Base-by-base conservation (phyloP, 53 echinoderm and acorn worm genomes). In the Apostichopus leukothele region DNA sequence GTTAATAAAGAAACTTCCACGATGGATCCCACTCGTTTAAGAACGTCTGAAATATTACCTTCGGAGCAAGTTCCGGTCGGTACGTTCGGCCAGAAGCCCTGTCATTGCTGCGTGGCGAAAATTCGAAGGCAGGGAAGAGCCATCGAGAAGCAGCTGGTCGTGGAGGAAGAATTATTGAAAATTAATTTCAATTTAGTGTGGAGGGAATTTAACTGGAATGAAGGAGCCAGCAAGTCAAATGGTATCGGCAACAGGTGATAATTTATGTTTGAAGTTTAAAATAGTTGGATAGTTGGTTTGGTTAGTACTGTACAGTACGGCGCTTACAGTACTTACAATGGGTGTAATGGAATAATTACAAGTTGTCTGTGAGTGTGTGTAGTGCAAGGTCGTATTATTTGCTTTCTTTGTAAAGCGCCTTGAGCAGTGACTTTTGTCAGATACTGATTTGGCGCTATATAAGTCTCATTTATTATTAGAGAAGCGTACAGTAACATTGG, bases 171-270 rank as follows among this genome's bases (percentile, higher is more conserved):
- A 14, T 79, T 50, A 54, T 53, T 80, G 9, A 53, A 80, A n/a
- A 23, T 80, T 54, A 54, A 80, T 54, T 80, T 80, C 3, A 54
- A 52, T 80, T 57, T 80, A 11, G 59, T 80, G 0, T 80, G 80
- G 80, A 80, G 9, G 80, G 80, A 80, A 53, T 80, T 80, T 80
- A 1, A 80, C 80, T 80, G 80, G 80, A 39, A 39, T 39, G 80
- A 80, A 20, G 23, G 80, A 14, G 8, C 21, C 12, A 80, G 59
- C 22, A 51, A 21, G 3, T 16, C 71, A 71, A 71, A 19, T n/a
- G 18, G 18, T 19, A 5, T 16, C 63, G 71, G 16, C 71, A 71
- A 71, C 71, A 71, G 71, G 71, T 71, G 71, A 71, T 71, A 1
- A 9, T 7, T 57, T 57, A 57, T 57, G 57, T 57, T 57, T 57